Conservation (phyloP, 2,797 vertebrate species). For the Notolabrus celidotus region DNA sequence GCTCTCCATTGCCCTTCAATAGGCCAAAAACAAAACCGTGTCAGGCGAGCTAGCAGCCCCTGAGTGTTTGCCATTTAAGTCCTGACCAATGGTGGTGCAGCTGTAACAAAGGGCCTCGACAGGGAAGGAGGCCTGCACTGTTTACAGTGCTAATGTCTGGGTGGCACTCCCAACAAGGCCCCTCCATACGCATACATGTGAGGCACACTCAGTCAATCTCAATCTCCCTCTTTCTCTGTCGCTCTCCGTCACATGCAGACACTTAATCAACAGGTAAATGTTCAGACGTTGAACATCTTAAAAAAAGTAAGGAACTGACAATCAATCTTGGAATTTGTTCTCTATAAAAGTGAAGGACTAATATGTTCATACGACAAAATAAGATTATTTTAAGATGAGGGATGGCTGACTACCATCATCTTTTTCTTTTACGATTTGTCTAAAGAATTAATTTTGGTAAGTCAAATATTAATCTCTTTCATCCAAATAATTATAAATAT, state of each 20-base stretch:
- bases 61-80: conserved; percentile 84
- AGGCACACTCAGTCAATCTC: conserved; percentile 48
- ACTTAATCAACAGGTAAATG: conserved; percentile 54
- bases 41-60: conserved; percentile 84
- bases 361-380: not conserved
- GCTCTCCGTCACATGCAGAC: conserved; percentile 23
- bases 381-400: no score
- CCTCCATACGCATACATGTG: conserved; percentile 62
- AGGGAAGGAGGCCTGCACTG: conserved; percentile 73
- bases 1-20: conserved; percentile 82
- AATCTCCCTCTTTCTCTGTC: conserved; percentile 26
- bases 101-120: conserved; percentile 78
- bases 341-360: not conserved
- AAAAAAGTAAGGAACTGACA: not conserved
- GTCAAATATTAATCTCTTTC: no score
- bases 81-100: conserved; percentile 77
- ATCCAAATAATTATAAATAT: no score
- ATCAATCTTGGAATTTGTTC: conserved; percentile 20
- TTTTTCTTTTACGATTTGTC: no score
- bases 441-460: no score
- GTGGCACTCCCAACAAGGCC: conserved; percentile 72
- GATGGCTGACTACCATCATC: no score
- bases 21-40: conserved; percentile 83
- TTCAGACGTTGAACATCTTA: not conserved
- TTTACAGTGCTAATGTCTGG: conserved; percentile 82